phyloP scores from a whole-genome alignment of 92 coral and sea anemone species.

The Umimayanthus kanabou region DNA sequence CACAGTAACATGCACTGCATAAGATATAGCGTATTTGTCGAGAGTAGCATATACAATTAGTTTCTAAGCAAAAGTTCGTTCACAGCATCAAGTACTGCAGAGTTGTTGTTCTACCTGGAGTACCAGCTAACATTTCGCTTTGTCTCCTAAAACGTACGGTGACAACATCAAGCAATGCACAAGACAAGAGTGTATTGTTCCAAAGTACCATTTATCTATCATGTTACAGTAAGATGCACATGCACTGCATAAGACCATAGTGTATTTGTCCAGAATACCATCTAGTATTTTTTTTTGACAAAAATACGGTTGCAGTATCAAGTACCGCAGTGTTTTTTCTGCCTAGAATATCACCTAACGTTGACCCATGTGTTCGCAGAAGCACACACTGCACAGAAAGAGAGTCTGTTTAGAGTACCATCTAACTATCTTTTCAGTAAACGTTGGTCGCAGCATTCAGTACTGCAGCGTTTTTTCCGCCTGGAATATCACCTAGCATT shows the following conservation, averaged over 20 bases:
- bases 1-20: not conserved
- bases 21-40: no score
- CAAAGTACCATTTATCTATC: slow-evolving; percentile 2
- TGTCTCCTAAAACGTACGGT: not conserved
- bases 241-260: not conserved
- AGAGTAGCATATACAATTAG: not conserved
- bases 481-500: no score
- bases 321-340: not conserved
- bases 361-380: not conserved
- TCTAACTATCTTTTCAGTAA: not conserved
- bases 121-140: not conserved
- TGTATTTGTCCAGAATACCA: not conserved
- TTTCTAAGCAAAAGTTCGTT: no score
- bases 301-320: not conserved
- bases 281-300: not conserved
- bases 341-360: not conserved
- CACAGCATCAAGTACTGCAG: not conserved
- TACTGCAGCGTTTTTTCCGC: no score
- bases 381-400: no score
- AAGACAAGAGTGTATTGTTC: slow-evolving; percentile 76
- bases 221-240: no score
- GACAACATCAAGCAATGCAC: slow-evolving; percentile 48
- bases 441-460: no score
- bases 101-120: not conserved
- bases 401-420: slow-evolving; percentile 50